Evolutionary conservation across 1,140 invertebrate genomes (phyloP).

Genomic region (Bradynema listronoti): DNA sequence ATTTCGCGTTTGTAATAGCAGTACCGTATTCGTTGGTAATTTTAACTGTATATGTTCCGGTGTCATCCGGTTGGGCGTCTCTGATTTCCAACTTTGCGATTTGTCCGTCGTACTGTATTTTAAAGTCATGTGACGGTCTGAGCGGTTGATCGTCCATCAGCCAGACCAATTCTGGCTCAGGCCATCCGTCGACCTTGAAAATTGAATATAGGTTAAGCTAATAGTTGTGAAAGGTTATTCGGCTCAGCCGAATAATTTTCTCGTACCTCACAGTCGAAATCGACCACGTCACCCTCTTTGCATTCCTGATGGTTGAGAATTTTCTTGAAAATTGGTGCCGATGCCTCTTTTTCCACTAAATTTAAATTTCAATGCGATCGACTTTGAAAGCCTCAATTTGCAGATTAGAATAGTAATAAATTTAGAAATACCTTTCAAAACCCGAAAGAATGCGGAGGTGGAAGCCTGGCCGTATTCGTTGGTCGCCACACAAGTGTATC

Average conservation of each 20-base stretch:
- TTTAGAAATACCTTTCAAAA: constrained; percentile 39
- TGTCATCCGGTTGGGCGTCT: constrained; percentile 57
- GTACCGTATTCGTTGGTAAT: constrained; percentile 54
- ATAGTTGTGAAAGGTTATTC: too few species aligned
- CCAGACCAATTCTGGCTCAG: constrained; percentile 49
- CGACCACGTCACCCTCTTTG: constrained; percentile 56
- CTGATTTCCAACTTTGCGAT: constrained; percentile 52
- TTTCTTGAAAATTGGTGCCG: constrained; percentile 46
- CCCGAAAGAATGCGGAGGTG: constrained; percentile 56
- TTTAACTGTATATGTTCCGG: constrained; percentile 47
- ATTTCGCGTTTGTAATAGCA: constrained; percentile 40
- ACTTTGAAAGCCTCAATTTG: constrained; percentile 11
- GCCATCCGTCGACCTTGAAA: constrained; percentile 51
- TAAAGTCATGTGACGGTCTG: constrained; percentile 53
- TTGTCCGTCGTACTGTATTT: constrained; percentile 55
- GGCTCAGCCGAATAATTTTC: too few species aligned
- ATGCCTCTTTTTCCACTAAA: constrained; percentile 56
- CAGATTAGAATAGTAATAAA: neutral
- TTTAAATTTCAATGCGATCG: neutral
- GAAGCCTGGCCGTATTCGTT: constrained; percentile 57
- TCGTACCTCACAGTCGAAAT: constrained; percentile 50
- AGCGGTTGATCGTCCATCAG: constrained; percentile 57
- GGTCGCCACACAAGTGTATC: constrained; percentile 76
- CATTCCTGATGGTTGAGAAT: constrained; percentile 42
- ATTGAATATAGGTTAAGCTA: too few species aligned